Base-by-base conservation (phyloP, 2,113 vertebrate species). In the Stegastes partitus region DNA sequence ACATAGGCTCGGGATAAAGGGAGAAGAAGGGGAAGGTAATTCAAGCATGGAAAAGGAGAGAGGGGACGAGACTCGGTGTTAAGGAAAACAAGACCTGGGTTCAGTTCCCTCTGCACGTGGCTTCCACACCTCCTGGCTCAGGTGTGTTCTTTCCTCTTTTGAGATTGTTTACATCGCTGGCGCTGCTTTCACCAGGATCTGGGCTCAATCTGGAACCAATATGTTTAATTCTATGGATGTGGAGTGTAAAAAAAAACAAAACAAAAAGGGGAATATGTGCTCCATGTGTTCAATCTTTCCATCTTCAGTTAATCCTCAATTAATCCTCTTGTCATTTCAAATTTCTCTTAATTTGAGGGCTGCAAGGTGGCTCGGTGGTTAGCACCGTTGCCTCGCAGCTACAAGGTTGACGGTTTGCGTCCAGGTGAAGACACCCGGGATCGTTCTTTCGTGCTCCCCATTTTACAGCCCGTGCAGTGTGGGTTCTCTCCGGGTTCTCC, bases 51-150 rank as follows among this genome's bases (percentile, higher is more conserved):
- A 82, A 7, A 72, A 84, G 65, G 47, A 68, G 74, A 85, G 77
- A 77, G 66, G 70, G 77, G 77, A 81, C 42, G 1, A 74, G 65
- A 72, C 77, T 57, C 63, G 23, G 58, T 62, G 54, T 77, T 22
- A 47, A 66, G 63, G 64, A 76, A 79, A 88, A 81, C 71, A 70
- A 74, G 74, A 58, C 42, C 64, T 50, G 58, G 68, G 44, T 74
- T 74, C 28, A 76, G 34, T 73, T 86, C 83, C 77, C 68, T 63
- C 74, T 79, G 76, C 85, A 88, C 87, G 88, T 92, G 92, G 89
- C 85, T 83, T 69, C 58, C 74, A 90, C 89, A 88, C 84, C 85
- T 89, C 84, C 69, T 55, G 84, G 68, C 69, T 84, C 74, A 67
- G 80, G 81, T 88, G 87, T 88, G 80, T 49, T 79, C 66, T 55